phyloP scores from a whole-genome alignment of 2,797 vertebrate genomes.

The Synanceia verrucosa region DNA sequence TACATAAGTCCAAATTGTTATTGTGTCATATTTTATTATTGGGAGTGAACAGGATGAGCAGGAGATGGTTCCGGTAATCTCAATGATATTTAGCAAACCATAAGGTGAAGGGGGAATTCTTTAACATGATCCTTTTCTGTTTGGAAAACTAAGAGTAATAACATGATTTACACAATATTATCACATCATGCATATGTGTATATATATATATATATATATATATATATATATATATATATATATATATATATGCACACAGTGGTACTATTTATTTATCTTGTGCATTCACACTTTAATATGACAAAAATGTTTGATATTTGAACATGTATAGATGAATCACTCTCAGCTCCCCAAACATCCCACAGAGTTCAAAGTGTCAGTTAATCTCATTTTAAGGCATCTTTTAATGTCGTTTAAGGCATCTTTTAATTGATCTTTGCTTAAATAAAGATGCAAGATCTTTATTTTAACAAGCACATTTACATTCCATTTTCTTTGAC shows the following conservation, averaged over 20 bases:
- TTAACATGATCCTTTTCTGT: background rate
- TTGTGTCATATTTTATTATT: constrained; percentile 60
- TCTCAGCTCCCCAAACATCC: constrained; percentile 10
- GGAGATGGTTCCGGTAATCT: constrained; percentile 18
- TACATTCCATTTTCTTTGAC: constrained; percentile 16
- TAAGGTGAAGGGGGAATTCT: background rate
- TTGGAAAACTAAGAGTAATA: constrained; percentile 8
- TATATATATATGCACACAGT: no score
- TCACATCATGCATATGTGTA: no score
- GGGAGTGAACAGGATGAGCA: constrained; percentile 24
- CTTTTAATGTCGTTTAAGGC: no score
- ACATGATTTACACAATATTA: constrained; percentile 17
- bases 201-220: no score
- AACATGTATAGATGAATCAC: constrained; percentile 26
- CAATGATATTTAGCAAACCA: constrained; percentile 13
- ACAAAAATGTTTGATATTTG: constrained; percentile 35
- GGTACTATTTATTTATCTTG: constrained; percentile 6
- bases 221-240: no score
- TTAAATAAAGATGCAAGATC: constrained; percentile 18
- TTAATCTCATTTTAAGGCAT: constrained; percentile 40
- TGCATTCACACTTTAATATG: constrained; percentile 1
- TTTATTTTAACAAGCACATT: constrained; percentile 23
- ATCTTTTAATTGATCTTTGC: constrained; percentile 25
- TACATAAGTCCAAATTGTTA: constrained; percentile 57
- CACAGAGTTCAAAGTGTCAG: background rate